Evolutionary conservation across 1,140 invertebrate genomes (phyloP).

Genomic region (Conus betulinus): DNA sequence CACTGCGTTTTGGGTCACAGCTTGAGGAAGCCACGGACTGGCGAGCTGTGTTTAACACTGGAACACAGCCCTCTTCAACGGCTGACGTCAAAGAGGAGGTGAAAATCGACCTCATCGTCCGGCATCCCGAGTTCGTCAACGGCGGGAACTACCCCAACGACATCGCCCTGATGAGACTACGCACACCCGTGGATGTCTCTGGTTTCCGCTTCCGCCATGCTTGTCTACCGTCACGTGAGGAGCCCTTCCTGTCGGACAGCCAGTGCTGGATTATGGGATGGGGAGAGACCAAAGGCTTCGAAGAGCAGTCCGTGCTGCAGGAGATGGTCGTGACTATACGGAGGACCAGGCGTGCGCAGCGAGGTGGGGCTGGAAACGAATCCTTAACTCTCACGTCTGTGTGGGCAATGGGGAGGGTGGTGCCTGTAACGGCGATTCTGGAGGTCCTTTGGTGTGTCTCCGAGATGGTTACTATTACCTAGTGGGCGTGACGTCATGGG

Average conservation of each 20-base stretch:
- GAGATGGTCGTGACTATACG: constrained; percentile 58
- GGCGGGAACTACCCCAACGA: constrained; percentile 66
- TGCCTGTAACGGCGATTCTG: constrained; percentile 68
- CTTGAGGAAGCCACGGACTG: constrained; percentile 53
- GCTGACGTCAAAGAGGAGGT: constrained; percentile 35
- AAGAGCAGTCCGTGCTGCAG: constrained; percentile 48
- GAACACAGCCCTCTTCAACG: constrained; percentile 12
- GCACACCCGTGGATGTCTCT: constrained; percentile 51
- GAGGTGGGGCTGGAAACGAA: constrained; percentile 57
- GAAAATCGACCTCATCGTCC: constrained; percentile 51
- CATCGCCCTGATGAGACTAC: constrained; percentile 62
- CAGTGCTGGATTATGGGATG: constrained; percentile 69
- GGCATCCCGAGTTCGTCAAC: constrained; percentile 60
- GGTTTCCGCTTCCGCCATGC: constrained; percentile 56
- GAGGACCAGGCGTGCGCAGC: constrained; percentile 53
- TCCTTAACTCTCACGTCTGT: constrained; percentile 64
- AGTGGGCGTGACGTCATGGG: constrained; percentile 72
- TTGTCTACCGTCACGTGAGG: constrained; percentile 53
- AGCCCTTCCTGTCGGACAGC: constrained; percentile 46
- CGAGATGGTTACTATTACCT: constrained; percentile 62
- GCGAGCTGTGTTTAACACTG: constrained; percentile 54
- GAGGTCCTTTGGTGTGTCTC: constrained; percentile 64
- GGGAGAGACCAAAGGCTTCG: constrained; percentile 64
- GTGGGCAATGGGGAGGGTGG: constrained; percentile 63
- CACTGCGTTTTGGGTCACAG: constrained; percentile 78